phyloP scores from a whole-genome alignment of 2,113 vertebrate species.

The Bothrops jararaca region DNA sequence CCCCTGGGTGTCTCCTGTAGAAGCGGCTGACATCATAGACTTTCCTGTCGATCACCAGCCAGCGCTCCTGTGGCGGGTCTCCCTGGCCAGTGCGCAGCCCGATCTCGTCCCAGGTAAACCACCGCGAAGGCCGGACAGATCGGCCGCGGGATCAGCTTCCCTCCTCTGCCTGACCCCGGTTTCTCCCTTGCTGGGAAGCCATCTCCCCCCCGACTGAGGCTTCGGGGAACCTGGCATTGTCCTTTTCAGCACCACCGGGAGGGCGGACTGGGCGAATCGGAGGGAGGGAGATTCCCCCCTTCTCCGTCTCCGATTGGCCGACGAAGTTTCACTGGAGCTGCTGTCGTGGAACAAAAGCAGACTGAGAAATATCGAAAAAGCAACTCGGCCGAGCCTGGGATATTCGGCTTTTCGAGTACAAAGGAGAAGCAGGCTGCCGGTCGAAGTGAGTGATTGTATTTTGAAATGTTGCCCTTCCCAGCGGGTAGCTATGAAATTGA shows the following conservation, averaged over 20 bases:
- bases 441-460: not conserved
- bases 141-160: too few relatives aligned
- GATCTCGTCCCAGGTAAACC: constrained; percentile 62
- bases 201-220: not conserved
- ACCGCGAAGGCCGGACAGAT: not conserved
- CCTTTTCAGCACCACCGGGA: not conserved
- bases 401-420: not conserved
- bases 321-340: not conserved
- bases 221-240: not conserved
- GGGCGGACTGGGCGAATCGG: not conserved
- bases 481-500: not conserved
- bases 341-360: not conserved
- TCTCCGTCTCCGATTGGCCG: not conserved
- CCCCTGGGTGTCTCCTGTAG: too few relatives aligned
- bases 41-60: too few relatives aligned
- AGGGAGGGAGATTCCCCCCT: not conserved
- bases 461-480: not conserved
- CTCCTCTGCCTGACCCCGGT: too few relatives aligned
- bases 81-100: not conserved
- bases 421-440: not conserved
- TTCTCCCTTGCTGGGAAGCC: too few relatives aligned
- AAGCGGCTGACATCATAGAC: too few relatives aligned
- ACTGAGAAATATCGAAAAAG: not conserved
- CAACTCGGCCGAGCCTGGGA: not conserved
- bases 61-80: constrained; percentile 26